Evolutionary conservation across 2,888 invertebrate genomes (phyloP).

Genomic region (Andrena dorsata): DNA sequence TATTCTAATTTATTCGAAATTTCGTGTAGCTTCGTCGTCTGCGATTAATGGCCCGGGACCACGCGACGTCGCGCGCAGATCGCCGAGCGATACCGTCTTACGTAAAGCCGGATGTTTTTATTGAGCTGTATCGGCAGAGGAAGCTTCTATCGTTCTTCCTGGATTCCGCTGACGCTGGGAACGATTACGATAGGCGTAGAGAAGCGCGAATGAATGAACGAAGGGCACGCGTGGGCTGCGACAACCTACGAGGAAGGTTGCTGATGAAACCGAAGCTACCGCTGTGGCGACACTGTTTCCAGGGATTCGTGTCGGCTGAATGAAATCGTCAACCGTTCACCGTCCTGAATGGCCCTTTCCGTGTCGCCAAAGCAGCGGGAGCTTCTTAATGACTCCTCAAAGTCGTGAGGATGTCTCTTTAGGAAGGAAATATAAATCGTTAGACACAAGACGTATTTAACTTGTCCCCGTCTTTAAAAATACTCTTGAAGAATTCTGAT

Average conservation of each 20-base stretch:
- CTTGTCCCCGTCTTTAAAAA: background rate
- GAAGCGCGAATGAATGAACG: slow-evolving; percentile 61
- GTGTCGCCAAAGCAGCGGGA: too few relatives aligned
- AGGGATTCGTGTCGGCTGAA: slow-evolving; percentile 8
- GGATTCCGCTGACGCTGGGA: background rate
- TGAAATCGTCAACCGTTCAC: slow-evolving; percentile 28
- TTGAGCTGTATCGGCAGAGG: background rate
- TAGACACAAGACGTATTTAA: background rate
- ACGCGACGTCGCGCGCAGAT: background rate
- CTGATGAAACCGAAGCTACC: slow-evolving; percentile 42
- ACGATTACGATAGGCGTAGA: slow-evolving; percentile 13
- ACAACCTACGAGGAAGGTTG: slow-evolving; percentile 12
- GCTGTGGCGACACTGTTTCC: slow-evolving; percentile 16
- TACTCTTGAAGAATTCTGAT: background rate
- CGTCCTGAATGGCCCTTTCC: background rate
- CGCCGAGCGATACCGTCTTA: slow-evolving; percentile 1
- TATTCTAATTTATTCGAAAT: slow-evolving; percentile 28
- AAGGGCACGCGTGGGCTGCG: slow-evolving; percentile 71
- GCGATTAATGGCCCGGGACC: background rate
- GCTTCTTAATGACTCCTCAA: background rate
- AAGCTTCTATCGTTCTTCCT: background rate
- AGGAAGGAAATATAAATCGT: slow-evolving; percentile 7
- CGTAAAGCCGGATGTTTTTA: background rate
- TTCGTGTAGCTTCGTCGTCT: background rate
- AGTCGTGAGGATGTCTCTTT: background rate